Base-by-base conservation (phyloP, 1,140 invertebrate genomes). In the Caenorhabditis tropicalis region DNA sequence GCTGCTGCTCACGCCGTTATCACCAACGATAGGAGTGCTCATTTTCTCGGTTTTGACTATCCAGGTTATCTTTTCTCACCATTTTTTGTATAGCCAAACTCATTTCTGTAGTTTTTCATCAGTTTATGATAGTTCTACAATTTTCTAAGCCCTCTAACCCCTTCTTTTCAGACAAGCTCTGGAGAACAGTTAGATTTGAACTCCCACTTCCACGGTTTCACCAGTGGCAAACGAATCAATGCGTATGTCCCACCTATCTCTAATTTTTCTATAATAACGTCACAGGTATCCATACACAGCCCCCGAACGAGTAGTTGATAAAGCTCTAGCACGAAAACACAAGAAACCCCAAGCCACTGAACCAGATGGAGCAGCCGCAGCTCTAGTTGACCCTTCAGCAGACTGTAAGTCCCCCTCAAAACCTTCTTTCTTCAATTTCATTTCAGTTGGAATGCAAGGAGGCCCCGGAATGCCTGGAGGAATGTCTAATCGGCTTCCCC, bases 281-380 rank as follows among this genome's bases (percentile, higher is more conserved):
- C n/a, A 39, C 27, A 82, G 82, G 31, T 82, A 82, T 49, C 82
- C 82, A 2, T 82, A 82, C 21, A 82, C 82, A 19, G 82, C 82
- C 1, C 82, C 82, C n/a, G 56, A 82, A 82, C 56, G 82, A 82
- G 82, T 82, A 48, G 58, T 70, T 19, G 60, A 82, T 2, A 58
- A 82, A 82, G 65, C 65, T 7, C 10, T 74, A 6, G 33, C 36
- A 1, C 36, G 39, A 46, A 60, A 82, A 9, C 56, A 70, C 24
- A 46, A 74, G 27, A 48, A 65, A 27, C 56, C 36, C 0, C 36
- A 82, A 82, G 56, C 81, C 9, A 21, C 81, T 46, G 29, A 2
- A 7, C 51, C n/a, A 43, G 33, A 31, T 74, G 36, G 33, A 24
- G 65, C 33, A 74, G 65, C 65, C 19, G 33, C 65, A 46, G 6